phyloP scores from a whole-genome alignment of 2,888 invertebrate genomes.

The Lasioglossum malachurum region DNA sequence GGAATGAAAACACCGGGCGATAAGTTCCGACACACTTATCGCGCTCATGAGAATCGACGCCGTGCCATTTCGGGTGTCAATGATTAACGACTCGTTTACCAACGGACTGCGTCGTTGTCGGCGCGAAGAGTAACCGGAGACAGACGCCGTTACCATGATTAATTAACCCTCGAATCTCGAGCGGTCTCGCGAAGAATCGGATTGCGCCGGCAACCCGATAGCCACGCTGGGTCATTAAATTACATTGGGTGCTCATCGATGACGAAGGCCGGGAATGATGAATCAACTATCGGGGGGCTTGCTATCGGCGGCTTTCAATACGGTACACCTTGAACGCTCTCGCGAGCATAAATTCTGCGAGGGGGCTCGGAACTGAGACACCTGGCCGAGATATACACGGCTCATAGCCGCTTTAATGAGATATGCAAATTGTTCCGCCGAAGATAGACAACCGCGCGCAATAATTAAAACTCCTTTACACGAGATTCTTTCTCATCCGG shows the following conservation, averaged over 20 bases:
- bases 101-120: neutral
- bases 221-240: constrained; percentile 23
- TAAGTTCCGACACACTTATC: constrained; percentile 33
- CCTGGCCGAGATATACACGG: neutral
- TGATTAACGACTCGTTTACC: constrained; percentile 51
- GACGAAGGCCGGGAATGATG: constrained; percentile 27
- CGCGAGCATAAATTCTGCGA: neutral
- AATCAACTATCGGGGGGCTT: constrained; percentile 9
- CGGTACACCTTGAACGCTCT: neutral
- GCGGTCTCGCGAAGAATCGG: constrained; percentile 37
- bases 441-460: neutral
- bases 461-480: neutral
- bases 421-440: neutral
- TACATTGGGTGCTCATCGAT: constrained; percentile 27
- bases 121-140: constrained; percentile 38
- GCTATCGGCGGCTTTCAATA: constrained; percentile 13
- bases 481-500: neutral
- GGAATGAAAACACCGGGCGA: constrained; percentile 26
- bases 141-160: constrained; percentile 57
- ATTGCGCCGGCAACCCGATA: constrained; percentile 43
- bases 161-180: constrained; percentile 50
- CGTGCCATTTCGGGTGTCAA: constrained; percentile 46
- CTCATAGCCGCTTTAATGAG: neutral
- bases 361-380: neutral
- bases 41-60: constrained; percentile 44